These are phyloP conservation scores for Dinothrombium tinctorium DNA, from an alignment of 1,140 invertebrate species.

Conservation along the genomic window DNA sequence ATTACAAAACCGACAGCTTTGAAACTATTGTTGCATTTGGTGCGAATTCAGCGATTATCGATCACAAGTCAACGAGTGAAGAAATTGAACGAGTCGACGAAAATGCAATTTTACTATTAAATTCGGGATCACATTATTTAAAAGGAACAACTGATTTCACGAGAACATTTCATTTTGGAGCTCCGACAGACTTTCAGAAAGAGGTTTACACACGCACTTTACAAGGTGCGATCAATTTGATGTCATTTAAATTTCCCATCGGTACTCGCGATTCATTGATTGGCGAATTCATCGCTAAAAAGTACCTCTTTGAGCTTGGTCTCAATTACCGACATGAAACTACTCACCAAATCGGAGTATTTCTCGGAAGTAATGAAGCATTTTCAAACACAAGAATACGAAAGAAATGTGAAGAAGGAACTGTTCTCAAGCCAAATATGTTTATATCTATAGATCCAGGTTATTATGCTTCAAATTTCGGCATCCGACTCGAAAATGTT, in stretches of 20 bases:
- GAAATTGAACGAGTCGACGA: slow-evolving; percentile 43
- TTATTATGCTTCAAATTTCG: slow-evolving; percentile 54
- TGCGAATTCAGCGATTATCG: slow-evolving; percentile 75
- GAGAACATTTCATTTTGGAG: slow-evolving; percentile 66
- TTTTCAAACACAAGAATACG: too few species aligned
- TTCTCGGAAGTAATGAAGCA: slow-evolving; percentile 92
- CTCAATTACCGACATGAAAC: slow-evolving; percentile 89
- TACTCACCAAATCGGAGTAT: slow-evolving; percentile 85
- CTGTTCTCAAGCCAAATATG: slow-evolving; percentile 60
- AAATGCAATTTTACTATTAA: slow-evolving; percentile 59
- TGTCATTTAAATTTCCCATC: slow-evolving; percentile 47
- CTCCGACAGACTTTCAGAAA: slow-evolving; percentile 45
- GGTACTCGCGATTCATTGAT: slow-evolving; percentile 32
- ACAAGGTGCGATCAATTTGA: slow-evolving; percentile 63
- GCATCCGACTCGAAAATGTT: slow-evolving; percentile 79
- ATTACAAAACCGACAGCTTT: slow-evolving; percentile 73
- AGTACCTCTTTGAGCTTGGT: slow-evolving; percentile 66
- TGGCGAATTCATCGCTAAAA: slow-evolving; percentile 66
- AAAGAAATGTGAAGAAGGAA: slow-evolving; percentile 39
- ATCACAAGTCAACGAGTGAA: slow-evolving; percentile 48
- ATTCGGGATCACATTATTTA: slow-evolving; percentile 61
- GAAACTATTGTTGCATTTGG: slow-evolving; percentile 72
- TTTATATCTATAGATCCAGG: slow-evolving; percentile 70
- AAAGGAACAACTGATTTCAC: slow-evolving; percentile 92
- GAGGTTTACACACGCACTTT: slow-evolving; percentile 80